Base-by-base conservation (phyloP, 2,888 invertebrate species). In the Euplagia quadripunctaria region DNA sequence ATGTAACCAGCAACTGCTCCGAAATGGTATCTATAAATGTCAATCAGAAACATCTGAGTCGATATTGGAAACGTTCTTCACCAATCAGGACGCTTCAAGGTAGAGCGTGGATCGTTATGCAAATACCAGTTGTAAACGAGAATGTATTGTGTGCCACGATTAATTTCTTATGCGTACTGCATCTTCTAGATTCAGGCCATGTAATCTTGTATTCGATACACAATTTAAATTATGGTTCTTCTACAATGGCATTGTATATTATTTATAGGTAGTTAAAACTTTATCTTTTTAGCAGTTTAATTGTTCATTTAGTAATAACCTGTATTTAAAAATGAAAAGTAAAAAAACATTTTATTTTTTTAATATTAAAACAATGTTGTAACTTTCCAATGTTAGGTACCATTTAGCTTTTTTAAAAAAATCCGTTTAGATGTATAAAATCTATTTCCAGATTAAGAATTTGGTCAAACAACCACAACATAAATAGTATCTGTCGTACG, bases 111-210 rank as follows among this genome's bases (percentile, higher is more conserved):
- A 61, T 61, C 58, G 58, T 61, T 61, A 61, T 61, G 58, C 58
- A 61, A 61, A 61, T 61, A 5, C 11, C 20, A 20, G 20, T 31
- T 31, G 31, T 61, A 61, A 61, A 61, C 12, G 58, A 20, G 12
- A 31, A 31, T 14, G 58, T 61, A 12, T 31, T 20, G 31, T 61
- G 58, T 31, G 20, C 5, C 31, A 12, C 58, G 12, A 61, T 61
- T 61, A 61, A 31, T 58, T 58, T n/a, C 58, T 31, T 79, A 61
- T 61, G 31, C 58, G 58, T 61, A 61, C 31, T 61, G 31, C 20
- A 61, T 61, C 58, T 61, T 61, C 58, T 61, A 61, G 20, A 61
- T 61, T 61, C 58, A 61, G 58, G 31, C 58, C 31, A 61, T 12
- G 58, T 61, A 61, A 61, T 61, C 58, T 64, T 42, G 43, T 64